Evolutionary conservation across 2,113 vertebrate genomes (phyloP).

Genomic region (Pachyramphus minor): DNA sequence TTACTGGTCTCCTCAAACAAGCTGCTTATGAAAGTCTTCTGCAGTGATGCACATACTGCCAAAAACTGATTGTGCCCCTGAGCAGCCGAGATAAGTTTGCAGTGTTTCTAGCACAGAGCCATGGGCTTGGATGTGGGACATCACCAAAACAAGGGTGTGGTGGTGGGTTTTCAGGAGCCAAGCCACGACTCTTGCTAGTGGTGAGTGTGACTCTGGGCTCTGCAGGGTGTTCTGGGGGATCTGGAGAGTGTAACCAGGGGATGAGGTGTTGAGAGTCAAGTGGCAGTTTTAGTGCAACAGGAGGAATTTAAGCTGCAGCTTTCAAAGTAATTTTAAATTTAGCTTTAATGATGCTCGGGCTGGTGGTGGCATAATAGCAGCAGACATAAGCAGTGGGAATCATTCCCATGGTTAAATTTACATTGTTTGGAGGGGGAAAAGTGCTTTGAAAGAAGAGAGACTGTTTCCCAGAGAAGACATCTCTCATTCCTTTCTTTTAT

Average conservation of each 20-base stretch:
- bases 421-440: neutral
- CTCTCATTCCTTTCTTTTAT: constrained; percentile 6
- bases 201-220: neutral
- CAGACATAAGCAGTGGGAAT: neutral
- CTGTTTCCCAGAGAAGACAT: neutral
- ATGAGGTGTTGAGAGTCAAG: neutral
- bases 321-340: neutral
- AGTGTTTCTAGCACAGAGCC: rapidly evolving
- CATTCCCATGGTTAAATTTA: neutral
- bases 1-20: neutral
- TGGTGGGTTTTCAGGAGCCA: neutral
- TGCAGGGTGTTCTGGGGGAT: neutral
- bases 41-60: rapidly evolving
- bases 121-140: neutral
- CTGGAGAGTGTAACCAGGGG: neutral
- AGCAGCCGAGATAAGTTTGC: neutral
- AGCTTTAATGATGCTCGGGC: neutral
- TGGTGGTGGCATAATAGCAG: neutral
- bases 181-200: neutral
- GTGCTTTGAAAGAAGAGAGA: neutral
- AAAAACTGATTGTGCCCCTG: neutral
- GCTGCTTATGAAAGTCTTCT: neutral
- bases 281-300: neutral
- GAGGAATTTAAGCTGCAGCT: neutral
- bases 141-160: neutral